Conservation (phyloP, 2,888 invertebrate genomes). For the Sylvicola cinctus region DNA sequence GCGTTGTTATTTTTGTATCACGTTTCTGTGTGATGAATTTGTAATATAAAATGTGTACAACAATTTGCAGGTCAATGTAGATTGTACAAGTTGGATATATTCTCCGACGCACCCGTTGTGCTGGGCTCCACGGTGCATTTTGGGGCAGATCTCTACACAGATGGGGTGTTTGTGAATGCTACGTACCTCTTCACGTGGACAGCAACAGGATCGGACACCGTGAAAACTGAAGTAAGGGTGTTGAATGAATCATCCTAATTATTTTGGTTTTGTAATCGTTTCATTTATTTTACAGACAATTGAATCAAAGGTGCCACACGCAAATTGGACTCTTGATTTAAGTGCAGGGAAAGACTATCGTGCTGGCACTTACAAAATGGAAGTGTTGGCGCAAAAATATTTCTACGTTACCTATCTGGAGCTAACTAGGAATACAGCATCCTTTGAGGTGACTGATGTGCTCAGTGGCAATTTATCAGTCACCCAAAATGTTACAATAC, state of each 20-base stretch:
- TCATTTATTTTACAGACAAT: slow-evolving; percentile 1
- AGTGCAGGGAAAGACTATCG: not conserved
- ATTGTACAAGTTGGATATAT: slow-evolving; percentile 28
- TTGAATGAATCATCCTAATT: too few relatives aligned
- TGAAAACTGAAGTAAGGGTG: too few relatives aligned
- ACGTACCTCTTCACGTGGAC: slow-evolving; percentile 34
- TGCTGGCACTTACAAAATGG: not conserved
- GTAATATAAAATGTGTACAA: too few relatives aligned
- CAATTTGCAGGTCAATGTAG: too few relatives aligned
- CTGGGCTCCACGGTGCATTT: slow-evolving; percentile 51
- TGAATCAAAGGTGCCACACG: not conserved
- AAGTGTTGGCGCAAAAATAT: not conserved
- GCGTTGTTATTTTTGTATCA: too few relatives aligned
- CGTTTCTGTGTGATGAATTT: too few relatives aligned
- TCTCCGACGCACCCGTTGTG: slow-evolving; percentile 45
- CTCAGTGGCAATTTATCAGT: slow-evolving; percentile 45
- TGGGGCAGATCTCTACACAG: slow-evolving; percentile 33
- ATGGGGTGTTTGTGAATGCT: slow-evolving; percentile 21
- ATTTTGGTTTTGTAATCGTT: not conserved
- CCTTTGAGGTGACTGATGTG: slow-evolving; percentile 26
- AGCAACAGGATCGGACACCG: slow-evolving; percentile 28
- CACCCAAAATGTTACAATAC: slow-evolving; percentile 36
- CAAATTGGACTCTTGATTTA: not conserved
- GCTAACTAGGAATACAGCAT: too few relatives aligned
- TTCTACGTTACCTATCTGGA: too few relatives aligned